These are phyloP conservation scores for Aldrovandia affinis DNA, from an alignment of 2,797 vertebrate genomes.

Conservation along the genomic window DNA sequence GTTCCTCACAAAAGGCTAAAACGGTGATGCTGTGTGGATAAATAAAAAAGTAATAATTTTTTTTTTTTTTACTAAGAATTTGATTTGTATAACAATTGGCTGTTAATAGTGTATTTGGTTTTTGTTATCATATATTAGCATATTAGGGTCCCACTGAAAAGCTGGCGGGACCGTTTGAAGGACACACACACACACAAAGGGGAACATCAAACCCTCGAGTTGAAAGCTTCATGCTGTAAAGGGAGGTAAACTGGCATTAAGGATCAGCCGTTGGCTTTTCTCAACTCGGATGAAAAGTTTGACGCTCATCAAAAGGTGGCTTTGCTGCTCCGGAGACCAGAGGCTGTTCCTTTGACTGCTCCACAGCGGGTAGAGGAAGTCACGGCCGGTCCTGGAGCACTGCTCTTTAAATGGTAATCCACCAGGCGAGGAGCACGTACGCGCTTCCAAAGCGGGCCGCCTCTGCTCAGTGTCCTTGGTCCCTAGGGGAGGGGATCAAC, in stretches of 20 bases:
- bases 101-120: background rate
- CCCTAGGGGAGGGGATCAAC: conserved; percentile 21
- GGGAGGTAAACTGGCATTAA: conserved; percentile 66
- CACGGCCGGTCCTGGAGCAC: conserved; percentile 53
- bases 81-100: too few species aligned
- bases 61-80: too few species aligned
- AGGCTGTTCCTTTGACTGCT: conserved; percentile 62
- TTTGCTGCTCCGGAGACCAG: conserved; percentile 56
- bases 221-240: conserved; percentile 47
- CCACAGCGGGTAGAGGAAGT: conserved; percentile 56
- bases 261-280: conserved; percentile 68
- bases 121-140: background rate
- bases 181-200: background rate
- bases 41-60: too few species aligned
- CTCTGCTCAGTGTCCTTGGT: conserved; percentile 37
- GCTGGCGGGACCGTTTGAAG: background rate
- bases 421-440: conserved; percentile 64
- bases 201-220: conserved; percentile 46
- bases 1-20: conserved; percentile 46
- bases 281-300: conserved; percentile 68
- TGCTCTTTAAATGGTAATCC: conserved; percentile 70
- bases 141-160: background rate
- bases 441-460: conserved; percentile 50
- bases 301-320: conserved; percentile 66
- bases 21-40: conserved; percentile 47